Conservation (phyloP, 2,888 invertebrate genomes). For the Linnaemya tessellans region DNA sequence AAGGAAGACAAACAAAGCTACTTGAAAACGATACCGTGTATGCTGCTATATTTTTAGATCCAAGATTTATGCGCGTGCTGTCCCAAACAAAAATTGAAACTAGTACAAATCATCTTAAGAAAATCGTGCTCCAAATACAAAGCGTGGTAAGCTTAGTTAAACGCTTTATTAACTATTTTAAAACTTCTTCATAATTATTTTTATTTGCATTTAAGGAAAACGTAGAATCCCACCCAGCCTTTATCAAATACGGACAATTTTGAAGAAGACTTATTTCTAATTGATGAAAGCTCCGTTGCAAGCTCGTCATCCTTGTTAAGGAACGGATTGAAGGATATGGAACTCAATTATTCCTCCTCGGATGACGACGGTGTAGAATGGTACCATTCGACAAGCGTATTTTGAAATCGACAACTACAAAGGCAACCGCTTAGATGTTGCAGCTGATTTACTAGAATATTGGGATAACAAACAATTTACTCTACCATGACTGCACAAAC, state of each 20-base stretch:
- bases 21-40: slow-evolving; percentile 16
- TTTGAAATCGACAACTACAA: slow-evolving; percentile 37
- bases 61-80: no score
- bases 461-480: slow-evolving; percentile 5
- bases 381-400: slow-evolving; percentile 25
- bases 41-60: slow-evolving; percentile 21
- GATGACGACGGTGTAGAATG: slow-evolving; percentile 11
- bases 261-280: slow-evolving; percentile 14
- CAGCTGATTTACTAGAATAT: slow-evolving; percentile 12
- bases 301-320: slow-evolving; percentile 10
- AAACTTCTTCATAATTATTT: slow-evolving; percentile 8
- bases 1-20: slow-evolving; percentile 26
- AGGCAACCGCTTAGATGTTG: slow-evolving; percentile 5
- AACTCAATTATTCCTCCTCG: slow-evolving; percentile 27
- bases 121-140: slow-evolving; percentile 7
- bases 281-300: slow-evolving; percentile 24
- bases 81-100: no score
- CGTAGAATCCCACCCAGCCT: slow-evolving; percentile 2
- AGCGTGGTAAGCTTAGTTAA: slow-evolving; percentile 7
- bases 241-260: slow-evolving; percentile 4
- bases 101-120: background rate
- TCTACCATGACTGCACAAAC: slow-evolving; percentile 1
- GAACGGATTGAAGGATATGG: slow-evolving; percentile 22
- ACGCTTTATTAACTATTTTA: slow-evolving; percentile 3
- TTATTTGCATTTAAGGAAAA: slow-evolving; percentile 10